phyloP scores from a whole-genome alignment of 2,888 invertebrate genomes.

The Neocrepidodera transversa region DNA sequence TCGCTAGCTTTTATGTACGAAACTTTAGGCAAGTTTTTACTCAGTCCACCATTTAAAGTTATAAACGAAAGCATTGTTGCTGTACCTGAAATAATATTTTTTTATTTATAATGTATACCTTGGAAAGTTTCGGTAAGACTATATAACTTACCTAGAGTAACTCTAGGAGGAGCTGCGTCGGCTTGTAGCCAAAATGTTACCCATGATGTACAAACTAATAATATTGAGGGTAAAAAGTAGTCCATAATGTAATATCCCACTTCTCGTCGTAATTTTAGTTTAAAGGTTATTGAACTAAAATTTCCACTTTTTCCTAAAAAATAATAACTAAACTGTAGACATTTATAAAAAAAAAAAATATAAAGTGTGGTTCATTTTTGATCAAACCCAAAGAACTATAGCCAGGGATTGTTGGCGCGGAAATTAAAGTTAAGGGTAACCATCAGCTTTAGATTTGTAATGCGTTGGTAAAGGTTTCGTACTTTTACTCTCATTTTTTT shows the following conservation, averaged over 20 bases:
- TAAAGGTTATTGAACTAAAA: conserved; percentile 80
- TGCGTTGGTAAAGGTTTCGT: too few species aligned
- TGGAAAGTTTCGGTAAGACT: too few species aligned
- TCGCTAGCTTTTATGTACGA: conserved; percentile 91
- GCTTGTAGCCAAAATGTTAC: conserved; percentile 90
- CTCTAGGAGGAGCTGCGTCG: conserved; percentile 83
- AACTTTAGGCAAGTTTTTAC: conserved; percentile 85
- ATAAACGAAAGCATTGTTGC: conserved; percentile 89
- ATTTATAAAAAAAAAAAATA: too few species aligned
- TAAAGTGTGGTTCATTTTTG: too few species aligned
- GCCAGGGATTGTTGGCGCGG: too few species aligned
- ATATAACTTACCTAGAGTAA: conserved; percentile 70
- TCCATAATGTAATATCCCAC: conserved; percentile 89
- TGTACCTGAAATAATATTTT: conserved; percentile 68
- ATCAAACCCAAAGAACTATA: too few species aligned
- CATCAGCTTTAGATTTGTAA: too few species aligned
- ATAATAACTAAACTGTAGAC: too few species aligned
- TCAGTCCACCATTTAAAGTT: conserved; percentile 83
- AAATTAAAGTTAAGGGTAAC: too few species aligned
- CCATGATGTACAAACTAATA: conserved; percentile 87
- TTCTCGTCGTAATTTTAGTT: conserved; percentile 79
- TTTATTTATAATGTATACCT: too few species aligned
- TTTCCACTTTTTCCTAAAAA: conserved; percentile 72
- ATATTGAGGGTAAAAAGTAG: conserved; percentile 86
- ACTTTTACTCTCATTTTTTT: too few species aligned